These are phyloP conservation scores for Erynnis tages DNA, from an alignment of 2,888 invertebrate genomes.

Conservation along the genomic window DNA sequence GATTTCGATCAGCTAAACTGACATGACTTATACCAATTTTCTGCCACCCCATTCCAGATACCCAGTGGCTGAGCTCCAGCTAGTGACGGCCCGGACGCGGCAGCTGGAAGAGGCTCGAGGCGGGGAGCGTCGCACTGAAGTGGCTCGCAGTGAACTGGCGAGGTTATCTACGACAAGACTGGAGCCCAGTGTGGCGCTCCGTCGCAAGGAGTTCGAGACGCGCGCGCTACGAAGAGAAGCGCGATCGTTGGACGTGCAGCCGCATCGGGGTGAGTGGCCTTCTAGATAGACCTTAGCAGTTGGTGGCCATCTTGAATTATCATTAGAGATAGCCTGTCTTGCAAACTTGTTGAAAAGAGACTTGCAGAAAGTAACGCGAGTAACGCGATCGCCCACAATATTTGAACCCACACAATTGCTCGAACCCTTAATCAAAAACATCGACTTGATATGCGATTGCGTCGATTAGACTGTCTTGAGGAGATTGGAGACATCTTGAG, in stretches of 20 bases:
- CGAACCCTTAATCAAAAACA: too few relatives aligned
- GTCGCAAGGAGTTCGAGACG: conserved; percentile 87
- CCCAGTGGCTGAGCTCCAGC: conserved; percentile 79
- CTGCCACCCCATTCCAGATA: conserved; percentile 49
- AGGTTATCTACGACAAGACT: conserved; percentile 84
- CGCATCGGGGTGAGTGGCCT: conserved; percentile 67
- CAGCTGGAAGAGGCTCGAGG: conserved; percentile 87
- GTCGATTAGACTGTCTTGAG: too few relatives aligned
- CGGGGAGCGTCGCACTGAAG: conserved; percentile 83
- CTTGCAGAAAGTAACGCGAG: too few relatives aligned
- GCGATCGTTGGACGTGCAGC: conserved; percentile 71
- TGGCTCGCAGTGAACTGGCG: conserved; percentile 85
- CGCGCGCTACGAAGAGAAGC: conserved; percentile 69
- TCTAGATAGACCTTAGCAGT: too few relatives aligned
- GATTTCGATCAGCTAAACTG: too few relatives aligned
- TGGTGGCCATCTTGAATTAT: too few relatives aligned
- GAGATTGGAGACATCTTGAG: too few relatives aligned
- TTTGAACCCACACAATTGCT: too few relatives aligned
- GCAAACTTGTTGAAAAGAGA: too few relatives aligned
- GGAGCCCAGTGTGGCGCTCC: conserved; percentile 88
- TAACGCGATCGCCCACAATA: too few relatives aligned
- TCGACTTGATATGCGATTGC: too few relatives aligned
- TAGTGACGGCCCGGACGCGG: conserved; percentile 87
- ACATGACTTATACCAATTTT: background rate
- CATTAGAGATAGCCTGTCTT: too few relatives aligned